Evolutionary conservation across 2,797 vertebrate genomes (phyloP).

Genomic region (Liparis tanakae): DNA sequence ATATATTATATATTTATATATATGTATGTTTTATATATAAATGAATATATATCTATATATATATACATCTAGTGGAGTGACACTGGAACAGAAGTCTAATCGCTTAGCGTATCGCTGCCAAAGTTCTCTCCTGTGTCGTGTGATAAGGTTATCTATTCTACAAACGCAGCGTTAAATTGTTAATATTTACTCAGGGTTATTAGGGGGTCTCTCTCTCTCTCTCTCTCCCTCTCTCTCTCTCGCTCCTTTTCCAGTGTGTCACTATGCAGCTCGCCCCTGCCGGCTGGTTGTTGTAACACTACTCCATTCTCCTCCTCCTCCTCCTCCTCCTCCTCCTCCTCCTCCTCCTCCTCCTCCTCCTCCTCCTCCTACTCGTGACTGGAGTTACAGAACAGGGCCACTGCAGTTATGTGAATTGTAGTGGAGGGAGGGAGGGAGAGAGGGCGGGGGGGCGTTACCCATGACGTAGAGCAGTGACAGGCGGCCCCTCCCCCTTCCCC

Average conservation of each 20-base stretch:
- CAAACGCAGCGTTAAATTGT: conserved; percentile 54
- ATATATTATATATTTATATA: too few species aligned
- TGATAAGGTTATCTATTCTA: conserved; percentile 60
- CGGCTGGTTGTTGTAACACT: conserved; percentile 81
- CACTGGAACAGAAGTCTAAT: neutral
- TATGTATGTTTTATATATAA: too few species aligned
- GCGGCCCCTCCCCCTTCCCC: conserved; percentile 29
- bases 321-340: too few species aligned
- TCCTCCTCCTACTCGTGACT: conserved; percentile 82
- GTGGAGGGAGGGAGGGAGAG: conserved; percentile 63
- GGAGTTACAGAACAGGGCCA: conserved; percentile 80
- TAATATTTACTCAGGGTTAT: conserved; percentile 73
- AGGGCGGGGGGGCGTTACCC: conserved; percentile 58
- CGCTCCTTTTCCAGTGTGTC: conserved; percentile 19
- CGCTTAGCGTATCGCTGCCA: conserved; percentile 1
- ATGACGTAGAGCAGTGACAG: conserved; percentile 60
- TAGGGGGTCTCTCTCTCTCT: conserved; percentile 29
- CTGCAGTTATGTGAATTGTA: conserved; percentile 92
- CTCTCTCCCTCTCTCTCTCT: conserved; percentile 22
- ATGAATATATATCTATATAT: too few species aligned
- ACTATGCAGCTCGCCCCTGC: conserved; percentile 57
- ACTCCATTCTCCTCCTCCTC: conserved; percentile 78
- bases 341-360: too few species aligned
- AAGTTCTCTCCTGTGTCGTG: conserved; percentile 23
- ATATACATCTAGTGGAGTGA: too few species aligned